Percentiles rank a stretch among this genome's conserved stretches.
phyloP scores from a whole-genome alignment of 1,140 invertebrate genomes.

The Belonocnema kinseyi region DNA sequence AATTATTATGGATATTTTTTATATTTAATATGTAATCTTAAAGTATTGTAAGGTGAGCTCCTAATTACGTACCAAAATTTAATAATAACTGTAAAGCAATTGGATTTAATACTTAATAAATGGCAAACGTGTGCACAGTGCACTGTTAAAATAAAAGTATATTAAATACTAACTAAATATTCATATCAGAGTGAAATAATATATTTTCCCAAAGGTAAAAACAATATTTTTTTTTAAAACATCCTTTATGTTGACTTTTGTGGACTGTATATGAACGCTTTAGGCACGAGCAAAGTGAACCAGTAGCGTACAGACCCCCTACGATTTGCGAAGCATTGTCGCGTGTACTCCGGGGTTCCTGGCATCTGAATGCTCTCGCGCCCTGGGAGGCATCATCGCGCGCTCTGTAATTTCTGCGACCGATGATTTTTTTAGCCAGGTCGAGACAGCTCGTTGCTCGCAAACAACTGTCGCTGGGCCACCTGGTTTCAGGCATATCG shows the following conservation, averaged over 20 bases:
- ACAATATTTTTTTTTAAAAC: neutral
- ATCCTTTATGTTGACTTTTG: slow-evolving; percentile 9
- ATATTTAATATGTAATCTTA: too few species aligned
- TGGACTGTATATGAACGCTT: slow-evolving; percentile 10
- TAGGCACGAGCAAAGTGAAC: slow-evolving; percentile 34
- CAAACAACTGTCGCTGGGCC: slow-evolving; percentile 65
- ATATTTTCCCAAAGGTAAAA: too few species aligned
- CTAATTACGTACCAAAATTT: too few species aligned
- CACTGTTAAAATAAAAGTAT: too few species aligned
- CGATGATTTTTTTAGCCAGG: slow-evolving; percentile 63
- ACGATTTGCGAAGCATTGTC: slow-evolving; percentile 60
- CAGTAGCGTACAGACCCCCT: slow-evolving; percentile 59
- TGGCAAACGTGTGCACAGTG: too few species aligned
- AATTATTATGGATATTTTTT: too few species aligned
- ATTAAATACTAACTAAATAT: too few species aligned
- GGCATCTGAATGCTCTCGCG: slow-evolving; percentile 68
- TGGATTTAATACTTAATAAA: too few species aligned
- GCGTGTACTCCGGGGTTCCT: slow-evolving; percentile 67
- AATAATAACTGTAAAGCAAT: too few species aligned
- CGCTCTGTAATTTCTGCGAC: slow-evolving; percentile 73
- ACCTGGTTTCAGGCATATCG: slow-evolving; percentile 64
- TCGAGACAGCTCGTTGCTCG: slow-evolving; percentile 55
- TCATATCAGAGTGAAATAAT: too few species aligned
- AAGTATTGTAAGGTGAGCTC: too few species aligned
- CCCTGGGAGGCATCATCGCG: slow-evolving; percentile 74